A percentile compares a stretch with the other conserved stretches of the same genome.
Evolutionary conservation across 2,113 vertebrate genomes (phyloP).

Genomic region (Muntiacus muntjak): DNA sequence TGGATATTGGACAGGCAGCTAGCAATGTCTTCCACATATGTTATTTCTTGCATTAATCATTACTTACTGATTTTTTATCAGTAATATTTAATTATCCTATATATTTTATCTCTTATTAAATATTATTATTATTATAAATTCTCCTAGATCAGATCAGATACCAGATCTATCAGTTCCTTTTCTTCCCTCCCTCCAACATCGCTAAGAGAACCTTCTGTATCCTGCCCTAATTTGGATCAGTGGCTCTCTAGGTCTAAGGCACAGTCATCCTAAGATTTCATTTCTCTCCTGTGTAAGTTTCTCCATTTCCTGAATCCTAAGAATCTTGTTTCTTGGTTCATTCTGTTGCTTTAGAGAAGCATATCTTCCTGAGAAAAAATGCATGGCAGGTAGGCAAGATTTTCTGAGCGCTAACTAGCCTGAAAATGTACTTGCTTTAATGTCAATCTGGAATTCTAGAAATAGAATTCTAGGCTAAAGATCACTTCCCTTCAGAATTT

Average conservation of each 20-base stretch:
- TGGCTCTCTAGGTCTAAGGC: background rate
- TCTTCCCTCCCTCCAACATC: background rate
- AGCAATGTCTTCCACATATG: background rate
- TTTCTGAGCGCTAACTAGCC: background rate
- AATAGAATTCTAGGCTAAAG: background rate
- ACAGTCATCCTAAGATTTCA: background rate
- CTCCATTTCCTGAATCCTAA: background rate
- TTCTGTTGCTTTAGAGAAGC: background rate
- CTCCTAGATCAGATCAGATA: background rate
- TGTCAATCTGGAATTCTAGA: background rate
- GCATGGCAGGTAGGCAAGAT: background rate
- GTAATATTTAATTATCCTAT: background rate
- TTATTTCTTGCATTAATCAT: background rate
- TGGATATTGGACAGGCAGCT: background rate
- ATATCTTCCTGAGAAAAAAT: background rate
- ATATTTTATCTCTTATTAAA: background rate
- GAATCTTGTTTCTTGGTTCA: background rate
- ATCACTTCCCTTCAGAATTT: background rate
- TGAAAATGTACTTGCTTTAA: background rate
- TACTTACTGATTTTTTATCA: background rate
- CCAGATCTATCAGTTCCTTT: background rate
- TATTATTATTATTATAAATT: background rate
- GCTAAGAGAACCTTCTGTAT: background rate
- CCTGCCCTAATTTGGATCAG: background rate
- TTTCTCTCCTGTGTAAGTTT: background rate